Conservation (phyloP, 1,140 invertebrate species). For the Diabrotica virgifera region DNA sequence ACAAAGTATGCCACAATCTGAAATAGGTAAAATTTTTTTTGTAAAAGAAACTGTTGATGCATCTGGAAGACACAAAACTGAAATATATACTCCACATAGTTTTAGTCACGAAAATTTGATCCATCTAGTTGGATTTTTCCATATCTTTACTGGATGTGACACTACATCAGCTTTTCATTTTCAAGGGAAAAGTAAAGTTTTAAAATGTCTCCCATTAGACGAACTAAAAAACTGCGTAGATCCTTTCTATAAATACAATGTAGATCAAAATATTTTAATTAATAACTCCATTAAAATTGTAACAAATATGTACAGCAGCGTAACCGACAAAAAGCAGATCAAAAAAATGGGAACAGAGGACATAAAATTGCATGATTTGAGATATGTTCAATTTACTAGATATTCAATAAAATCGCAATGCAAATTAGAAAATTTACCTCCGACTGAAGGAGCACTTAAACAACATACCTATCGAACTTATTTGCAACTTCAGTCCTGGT, state of each 20-base stretch:
- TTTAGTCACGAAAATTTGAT: constrained; percentile 7
- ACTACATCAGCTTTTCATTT: constrained; percentile 20
- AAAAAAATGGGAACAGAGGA: background rate
- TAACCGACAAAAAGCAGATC: background rate
- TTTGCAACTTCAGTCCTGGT: constrained; percentile 8
- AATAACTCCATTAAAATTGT: background rate
- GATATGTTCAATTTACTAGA: constrained; percentile 4
- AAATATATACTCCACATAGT: too few species aligned
- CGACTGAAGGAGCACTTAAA: constrained; percentile 8
- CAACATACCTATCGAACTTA: constrained; percentile 12
- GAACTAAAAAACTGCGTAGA: too few species aligned
- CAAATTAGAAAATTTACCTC: constrained; percentile 10
- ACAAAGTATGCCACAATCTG: constrained; percentile 26
- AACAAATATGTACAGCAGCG: background rate
- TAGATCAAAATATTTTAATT: constrained; percentile 13
- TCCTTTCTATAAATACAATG: too few species aligned
- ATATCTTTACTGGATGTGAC: constrained; percentile 21
- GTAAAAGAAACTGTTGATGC: too few species aligned
- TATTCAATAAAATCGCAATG: background rate
- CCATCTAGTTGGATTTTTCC: constrained; percentile 19
- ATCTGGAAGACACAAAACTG: too few species aligned
- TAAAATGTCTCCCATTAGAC: too few species aligned
- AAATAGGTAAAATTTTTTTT: too few species aligned
- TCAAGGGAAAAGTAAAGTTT: too few species aligned
- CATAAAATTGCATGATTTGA: background rate